A percentile compares a stretch with the other conserved stretches of the same genome.
These are phyloP conservation scores for Taurulus bubalis DNA, from an alignment of 2,113 vertebrate genomes.

Conservation along the genomic window DNA sequence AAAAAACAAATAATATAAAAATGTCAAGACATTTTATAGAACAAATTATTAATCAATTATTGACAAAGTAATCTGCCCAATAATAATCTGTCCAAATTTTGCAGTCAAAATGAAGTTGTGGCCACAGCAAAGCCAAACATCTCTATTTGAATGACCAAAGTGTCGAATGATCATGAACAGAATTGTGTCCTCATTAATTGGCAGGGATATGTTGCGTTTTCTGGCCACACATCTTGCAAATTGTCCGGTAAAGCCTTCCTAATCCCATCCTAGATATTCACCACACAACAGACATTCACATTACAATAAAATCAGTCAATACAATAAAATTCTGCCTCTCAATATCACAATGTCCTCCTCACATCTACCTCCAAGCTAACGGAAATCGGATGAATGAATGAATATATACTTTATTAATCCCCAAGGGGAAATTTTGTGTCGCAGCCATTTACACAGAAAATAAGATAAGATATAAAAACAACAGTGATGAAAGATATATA, in stretches of 20 bases:
- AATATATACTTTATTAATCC: too few species aligned
- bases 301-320: slow-evolving; percentile 44
- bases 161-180: slow-evolving; percentile 28
- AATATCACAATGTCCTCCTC: background rate
- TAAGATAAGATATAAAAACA: too few species aligned
- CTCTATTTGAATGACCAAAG: slow-evolving; percentile 16
- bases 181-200: slow-evolving; percentile 30
- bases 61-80: background rate
- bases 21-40: background rate
- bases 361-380: slow-evolving; percentile 11
- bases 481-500: too few species aligned
- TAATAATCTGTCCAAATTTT: too few species aligned
- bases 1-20: background rate
- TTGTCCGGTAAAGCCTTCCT: slow-evolving; percentile 48
- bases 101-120: background rate
- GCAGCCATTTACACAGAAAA: too few species aligned
- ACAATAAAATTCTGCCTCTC: slow-evolving; percentile 19
- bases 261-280: slow-evolving; percentile 47
- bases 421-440: too few species aligned
- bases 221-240: slow-evolving; percentile 37
- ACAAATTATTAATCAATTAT: background rate
- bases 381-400: background rate
- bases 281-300: slow-evolving; percentile 35
- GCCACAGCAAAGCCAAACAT: background rate
- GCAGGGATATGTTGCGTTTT: slow-evolving; percentile 27